Conservation (phyloP, 2,113 vertebrate genomes). For the Sceloporus tristichus region DNA sequence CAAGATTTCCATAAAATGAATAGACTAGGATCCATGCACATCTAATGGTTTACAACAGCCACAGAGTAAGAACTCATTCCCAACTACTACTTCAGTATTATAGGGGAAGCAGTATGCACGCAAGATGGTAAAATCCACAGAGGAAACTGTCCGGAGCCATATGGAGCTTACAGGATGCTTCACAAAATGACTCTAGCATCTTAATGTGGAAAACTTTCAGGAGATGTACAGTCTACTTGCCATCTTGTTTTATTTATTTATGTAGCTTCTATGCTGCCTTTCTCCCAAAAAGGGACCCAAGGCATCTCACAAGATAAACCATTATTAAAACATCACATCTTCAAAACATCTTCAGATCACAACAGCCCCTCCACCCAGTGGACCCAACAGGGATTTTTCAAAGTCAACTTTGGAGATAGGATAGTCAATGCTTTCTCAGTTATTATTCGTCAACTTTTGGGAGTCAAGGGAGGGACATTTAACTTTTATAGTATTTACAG, state of each 20-base stretch:
- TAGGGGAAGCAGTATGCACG: not conserved
- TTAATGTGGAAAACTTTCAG: not conserved
- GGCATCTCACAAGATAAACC: not conserved
- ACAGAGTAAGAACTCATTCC: not conserved
- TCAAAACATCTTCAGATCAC: not conserved
- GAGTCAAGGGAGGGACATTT: not conserved
- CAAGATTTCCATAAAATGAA: not conserved
- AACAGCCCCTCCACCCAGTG: not conserved
- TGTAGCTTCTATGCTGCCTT: no score
- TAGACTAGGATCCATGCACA: not conserved
- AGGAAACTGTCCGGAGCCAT: not conserved
- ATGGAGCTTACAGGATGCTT: not conserved
- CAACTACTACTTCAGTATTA: not conserved
- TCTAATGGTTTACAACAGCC: not conserved
- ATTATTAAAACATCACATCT: not conserved
- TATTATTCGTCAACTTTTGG: not conserved
- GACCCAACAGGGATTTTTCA: no score
- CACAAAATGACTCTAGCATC: not conserved
- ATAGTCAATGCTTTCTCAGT: not conserved
- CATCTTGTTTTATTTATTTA: no score
- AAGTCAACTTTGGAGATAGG: not conserved
- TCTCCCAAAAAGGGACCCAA: no score
- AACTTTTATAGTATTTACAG: not conserved
- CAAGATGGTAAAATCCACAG: not conserved
- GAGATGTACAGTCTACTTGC: not conserved